phyloP scores from a whole-genome alignment of 2,113 vertebrate species.

The Pluvialis apricaria region DNA sequence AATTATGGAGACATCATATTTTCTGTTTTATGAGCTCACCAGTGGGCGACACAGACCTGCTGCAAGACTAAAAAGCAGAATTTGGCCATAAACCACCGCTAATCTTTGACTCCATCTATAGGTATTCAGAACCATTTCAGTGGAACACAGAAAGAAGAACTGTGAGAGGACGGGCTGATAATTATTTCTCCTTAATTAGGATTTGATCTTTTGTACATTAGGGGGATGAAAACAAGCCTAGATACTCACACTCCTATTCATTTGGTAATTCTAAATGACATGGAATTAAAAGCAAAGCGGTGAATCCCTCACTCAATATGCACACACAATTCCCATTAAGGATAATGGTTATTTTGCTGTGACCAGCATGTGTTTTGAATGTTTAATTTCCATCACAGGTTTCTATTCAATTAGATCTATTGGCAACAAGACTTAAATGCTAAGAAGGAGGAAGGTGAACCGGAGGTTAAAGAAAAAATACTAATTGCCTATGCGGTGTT shows the following conservation, averaged over 20 bases:
- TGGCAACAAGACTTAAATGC: not conserved
- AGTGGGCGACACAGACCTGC: not conserved
- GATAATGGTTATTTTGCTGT: slow-evolving; percentile 28
- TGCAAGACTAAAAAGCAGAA: not conserved
- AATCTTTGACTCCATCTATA: slow-evolving; percentile 7
- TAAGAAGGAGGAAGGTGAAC: slow-evolving; percentile 7
- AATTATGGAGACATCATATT: slow-evolving; percentile 67
- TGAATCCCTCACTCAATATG: slow-evolving; percentile 19
- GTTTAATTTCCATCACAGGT: slow-evolving; percentile 21
- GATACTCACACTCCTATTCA: not conserved
- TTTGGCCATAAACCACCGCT: not conserved
- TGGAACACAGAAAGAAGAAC: not conserved
- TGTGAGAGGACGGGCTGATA: not conserved
- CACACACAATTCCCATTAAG: not conserved
- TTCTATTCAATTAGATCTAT: slow-evolving; percentile 33
- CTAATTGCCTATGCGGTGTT: not conserved
- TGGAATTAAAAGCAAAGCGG: slow-evolving; percentile 33
- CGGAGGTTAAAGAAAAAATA: not conserved
- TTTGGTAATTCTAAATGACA: slow-evolving; percentile 39
- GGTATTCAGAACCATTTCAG: not conserved
- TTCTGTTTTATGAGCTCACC: slow-evolving; percentile 21
- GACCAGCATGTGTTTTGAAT: not conserved
- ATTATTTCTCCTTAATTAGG: slow-evolving; percentile 41
- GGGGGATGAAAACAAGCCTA: slow-evolving; percentile 17
- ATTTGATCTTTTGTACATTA: slow-evolving; percentile 23